These are phyloP conservation scores for Cathartes aura DNA, from an alignment of 2,113 vertebrate species.

Conservation along the genomic window DNA sequence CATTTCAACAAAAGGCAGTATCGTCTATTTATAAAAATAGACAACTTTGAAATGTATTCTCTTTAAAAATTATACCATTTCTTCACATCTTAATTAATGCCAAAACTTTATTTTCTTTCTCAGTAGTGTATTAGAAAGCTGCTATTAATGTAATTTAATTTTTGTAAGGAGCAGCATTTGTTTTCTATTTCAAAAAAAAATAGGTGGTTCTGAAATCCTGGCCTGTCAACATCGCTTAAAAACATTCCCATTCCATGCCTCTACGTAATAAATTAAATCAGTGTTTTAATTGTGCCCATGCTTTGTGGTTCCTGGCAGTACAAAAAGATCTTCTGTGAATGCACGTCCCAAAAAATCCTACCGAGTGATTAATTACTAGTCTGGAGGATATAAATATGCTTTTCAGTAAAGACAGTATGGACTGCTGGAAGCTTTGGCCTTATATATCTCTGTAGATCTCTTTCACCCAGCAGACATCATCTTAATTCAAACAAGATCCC, in stretches of 20 bases:
- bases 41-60: slow-evolving; percentile 72
- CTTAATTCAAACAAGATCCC: slow-evolving; percentile 85
- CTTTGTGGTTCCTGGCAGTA: slow-evolving; percentile 82
- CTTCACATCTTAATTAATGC: slow-evolving; percentile 78
- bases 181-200: slow-evolving; percentile 75
- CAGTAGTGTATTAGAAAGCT: slow-evolving; percentile 70
- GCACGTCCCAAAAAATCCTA: slow-evolving; percentile 74
- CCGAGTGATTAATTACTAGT: slow-evolving; percentile 84
- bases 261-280: slow-evolving; percentile 82
- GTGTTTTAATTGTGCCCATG: slow-evolving; percentile 83
- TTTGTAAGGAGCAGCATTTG: slow-evolving; percentile 72
- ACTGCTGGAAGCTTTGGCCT: slow-evolving; percentile 73
- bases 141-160: slow-evolving; percentile 78
- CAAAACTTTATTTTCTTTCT: slow-evolving; percentile 74
- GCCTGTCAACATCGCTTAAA: slow-evolving; percentile 77
- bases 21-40: slow-evolving; percentile 62
- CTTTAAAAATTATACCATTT: slow-evolving; percentile 64
- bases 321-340: slow-evolving; percentile 80
- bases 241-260: slow-evolving; percentile 75
- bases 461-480: slow-evolving; percentile 73
- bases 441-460: slow-evolving; percentile 69
- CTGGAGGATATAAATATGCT: slow-evolving; percentile 88
- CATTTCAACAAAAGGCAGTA: slow-evolving; percentile 54
- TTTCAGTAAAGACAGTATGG: slow-evolving; percentile 79
- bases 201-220: slow-evolving; percentile 72